Evolutionary conservation across 2,888 invertebrate genomes (phyloP).

Genomic region (Amblyteles armatorius): DNA sequence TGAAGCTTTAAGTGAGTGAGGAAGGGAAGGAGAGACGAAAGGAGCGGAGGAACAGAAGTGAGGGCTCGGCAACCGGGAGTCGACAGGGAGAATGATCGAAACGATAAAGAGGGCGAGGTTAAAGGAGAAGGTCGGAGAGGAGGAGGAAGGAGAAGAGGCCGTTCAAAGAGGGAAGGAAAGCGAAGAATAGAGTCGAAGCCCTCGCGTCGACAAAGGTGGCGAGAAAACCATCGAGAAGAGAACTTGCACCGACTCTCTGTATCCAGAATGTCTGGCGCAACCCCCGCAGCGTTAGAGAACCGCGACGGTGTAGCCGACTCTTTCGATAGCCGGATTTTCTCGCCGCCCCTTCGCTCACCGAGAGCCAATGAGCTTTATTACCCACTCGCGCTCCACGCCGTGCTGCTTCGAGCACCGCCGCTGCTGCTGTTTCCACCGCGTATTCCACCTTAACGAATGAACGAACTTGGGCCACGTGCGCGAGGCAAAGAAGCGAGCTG

Average conservation of each 20-base stretch:
- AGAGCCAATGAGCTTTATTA: slow-evolving; percentile 59
- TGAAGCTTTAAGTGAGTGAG: slow-evolving; percentile 17
- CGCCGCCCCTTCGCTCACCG: slow-evolving; percentile 44
- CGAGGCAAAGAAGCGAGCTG: slow-evolving; percentile 30
- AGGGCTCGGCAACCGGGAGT: slow-evolving; percentile 25
- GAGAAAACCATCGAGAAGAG: slow-evolving; percentile 31
- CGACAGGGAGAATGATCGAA: slow-evolving; percentile 56
- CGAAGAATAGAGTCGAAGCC: slow-evolving; percentile 11
- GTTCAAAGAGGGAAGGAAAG: not conserved
- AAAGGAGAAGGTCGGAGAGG: not conserved
- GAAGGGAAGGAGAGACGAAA: not conserved
- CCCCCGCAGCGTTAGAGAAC: slow-evolving; percentile 1
- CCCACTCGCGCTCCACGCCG: slow-evolving; percentile 25
- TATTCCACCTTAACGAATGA: slow-evolving; percentile 2
- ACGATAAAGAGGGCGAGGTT: slow-evolving; percentile 47
- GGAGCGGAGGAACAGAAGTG: slow-evolving; percentile 12
- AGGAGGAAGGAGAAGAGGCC: slow-evolving; percentile 23
- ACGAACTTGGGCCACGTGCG: slow-evolving; percentile 55
- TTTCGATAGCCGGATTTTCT: slow-evolving; percentile 55
- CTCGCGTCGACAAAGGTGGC: slow-evolving; percentile 14
- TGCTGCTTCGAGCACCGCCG: not conserved
- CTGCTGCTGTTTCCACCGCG: not conserved
- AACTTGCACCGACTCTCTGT: slow-evolving; percentile 26
- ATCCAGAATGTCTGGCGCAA: slow-evolving; percentile 2
- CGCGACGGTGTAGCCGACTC: not conserved